Base-by-base conservation (phyloP, 1,140 invertebrate species). In the Conus ventricosus region DNA sequence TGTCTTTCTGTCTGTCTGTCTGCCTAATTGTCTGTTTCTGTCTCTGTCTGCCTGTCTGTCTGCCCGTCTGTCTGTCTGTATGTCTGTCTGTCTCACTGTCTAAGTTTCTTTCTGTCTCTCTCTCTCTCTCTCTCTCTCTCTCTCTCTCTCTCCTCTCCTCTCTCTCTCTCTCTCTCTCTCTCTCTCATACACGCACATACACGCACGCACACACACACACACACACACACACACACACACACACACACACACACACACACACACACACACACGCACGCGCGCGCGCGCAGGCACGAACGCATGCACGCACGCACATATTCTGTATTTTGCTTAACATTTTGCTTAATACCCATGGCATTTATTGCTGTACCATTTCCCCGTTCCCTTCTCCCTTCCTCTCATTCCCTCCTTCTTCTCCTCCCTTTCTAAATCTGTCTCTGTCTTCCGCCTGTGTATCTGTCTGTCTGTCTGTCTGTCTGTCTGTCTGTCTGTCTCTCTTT, bases 121-220 rank as follows among this genome's bases (percentile, higher is more conserved):
- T 23, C 67, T 71, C 67, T 71, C 53, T 25, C 25, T 57, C 60
- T 84, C 53, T 55, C 15, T 27, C 25, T 84, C 83, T 57, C 25
- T 57, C 54, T 57, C 60, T 84, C 54, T 27, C n/a, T 60, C 60
- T 11, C 60, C 39, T 27, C n/a, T 13, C 55, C 27, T 84, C 54
- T 84, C 83, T 84, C 54, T 84, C 39, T 84, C 54, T 84, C 39
- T 51, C 83, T 84, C 83, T 84, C 83, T 84, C 83, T 84, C 54
- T 84, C 83, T 84, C 27, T 4, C 83, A 11, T 53, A 55, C 83
- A 39, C 39, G 3, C 39, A 39, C 39, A 39, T 3, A 39, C 39
- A 39, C 39, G 3, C 39, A 39, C 39, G 3, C 39, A 39, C 39
- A 39, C 39, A 39, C 39, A 39, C 39, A 39, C 39, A 39, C 39